Conservation (phyloP, 2,113 vertebrate species). For the Neotoma lepida region DNA sequence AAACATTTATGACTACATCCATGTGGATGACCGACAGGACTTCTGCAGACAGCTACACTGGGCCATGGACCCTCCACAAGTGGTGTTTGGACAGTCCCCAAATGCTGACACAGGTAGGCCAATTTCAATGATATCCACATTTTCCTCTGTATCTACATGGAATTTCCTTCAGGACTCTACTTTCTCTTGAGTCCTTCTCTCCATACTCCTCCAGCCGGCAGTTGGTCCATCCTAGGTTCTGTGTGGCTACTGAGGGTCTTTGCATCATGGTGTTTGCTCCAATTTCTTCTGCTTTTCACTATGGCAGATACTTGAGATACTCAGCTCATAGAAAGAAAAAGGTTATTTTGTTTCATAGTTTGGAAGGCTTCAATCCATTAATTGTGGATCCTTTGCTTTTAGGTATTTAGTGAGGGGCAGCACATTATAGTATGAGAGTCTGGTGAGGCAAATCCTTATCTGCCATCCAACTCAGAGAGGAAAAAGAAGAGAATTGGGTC, state of each 20-base stretch:
- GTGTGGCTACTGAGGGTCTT: neutral
- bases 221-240: neutral
- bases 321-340: neutral
- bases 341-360: neutral
- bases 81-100: conserved; percentile 84
- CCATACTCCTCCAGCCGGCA: neutral
- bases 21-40: conserved; percentile 97
- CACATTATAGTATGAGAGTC: no score
- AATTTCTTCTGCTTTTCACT: neutral
- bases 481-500: neutral
- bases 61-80: conserved; percentile 95
- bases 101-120: conserved; percentile 88
- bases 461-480: neutral
- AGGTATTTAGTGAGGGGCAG: neutral
- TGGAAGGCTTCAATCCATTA: neutral
- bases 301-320: neutral
- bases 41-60: conserved; percentile 97
- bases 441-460: neutral
- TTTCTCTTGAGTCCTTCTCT: neutral
- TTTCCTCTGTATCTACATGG: neutral
- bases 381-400: neutral
- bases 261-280: neutral
- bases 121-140: no score
- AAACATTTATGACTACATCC: conserved; percentile 97
- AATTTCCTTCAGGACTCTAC: neutral